Evolutionary conservation across 1,140 invertebrate species (phyloP).

Genomic region (Apis mellifera): Amel_HAv3.1 CM009937.2:567501-568000

Average conservation of each 20-base stretch:
- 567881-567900: background rate
- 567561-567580: too few species aligned
- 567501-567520: too few species aligned
- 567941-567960: background rate
- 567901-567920: slow-evolving; percentile 1
- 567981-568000: background rate
- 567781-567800: background rate
- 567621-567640: too few species aligned
- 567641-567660: too few species aligned
- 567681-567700: too few species aligned
- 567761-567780: background rate
- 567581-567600: too few species aligned
- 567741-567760: background rate
- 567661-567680: too few species aligned
- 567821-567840: too few species aligned
- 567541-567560: too few species aligned
- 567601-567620: too few species aligned
- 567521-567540: too few species aligned
- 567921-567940: background rate
- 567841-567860: background rate
- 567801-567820: background rate
- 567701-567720: background rate
- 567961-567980: background rate
- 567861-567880: background rate
- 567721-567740: background rate